Base-by-base conservation (phyloP, 2,888 invertebrate species). In the Cyrtodaria siliqua region DNA sequence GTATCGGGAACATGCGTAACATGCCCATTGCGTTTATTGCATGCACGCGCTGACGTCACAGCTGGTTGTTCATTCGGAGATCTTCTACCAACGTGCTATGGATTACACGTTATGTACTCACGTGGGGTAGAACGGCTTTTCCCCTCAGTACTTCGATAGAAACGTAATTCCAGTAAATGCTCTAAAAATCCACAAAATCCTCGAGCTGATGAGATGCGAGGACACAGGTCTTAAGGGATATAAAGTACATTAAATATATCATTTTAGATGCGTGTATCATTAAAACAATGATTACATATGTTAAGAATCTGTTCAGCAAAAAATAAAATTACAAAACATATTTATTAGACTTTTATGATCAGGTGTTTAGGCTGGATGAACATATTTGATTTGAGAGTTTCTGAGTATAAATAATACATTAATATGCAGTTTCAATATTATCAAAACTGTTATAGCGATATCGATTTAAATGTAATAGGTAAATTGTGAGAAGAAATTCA, bases 31-130 rank as follows among this genome's bases (percentile, higher is more conserved):
- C 27, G 63, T 63, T 63, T 63, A 63, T 63, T 63, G 40, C 63
- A 52, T 4, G 26, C n/a, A 42, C 63, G 40, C 18, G 63, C 63
- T 63, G 63, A 63, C 63, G 63, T 63, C 63, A 63, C 63, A 63
- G 63, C 63, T 40, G 53, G 52, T 63, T 55, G 33, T 53, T 63
- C 52, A 50, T 40, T 40, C 40, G 44, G 63, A 52, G 53, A 53
- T 52, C 52, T 53, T 53, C 26, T 20, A 18, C 20, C 63, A 63
- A 55, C 63, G 63, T 53, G 63, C 40, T 42, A 29, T 27, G 63
- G 63, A 53, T 63, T 55, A 63, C 26, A 40, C 26, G 16, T 42
- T 53, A 53, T 63, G 40, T 1, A 44, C 52, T 52, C 52, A 26
- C 14, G 52, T 52, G 14, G 14, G 52, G 52, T 20, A 52, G 24